Base-by-base conservation (phyloP, 2,888 invertebrate genomes). In the Danaus chrysippus region DNA sequence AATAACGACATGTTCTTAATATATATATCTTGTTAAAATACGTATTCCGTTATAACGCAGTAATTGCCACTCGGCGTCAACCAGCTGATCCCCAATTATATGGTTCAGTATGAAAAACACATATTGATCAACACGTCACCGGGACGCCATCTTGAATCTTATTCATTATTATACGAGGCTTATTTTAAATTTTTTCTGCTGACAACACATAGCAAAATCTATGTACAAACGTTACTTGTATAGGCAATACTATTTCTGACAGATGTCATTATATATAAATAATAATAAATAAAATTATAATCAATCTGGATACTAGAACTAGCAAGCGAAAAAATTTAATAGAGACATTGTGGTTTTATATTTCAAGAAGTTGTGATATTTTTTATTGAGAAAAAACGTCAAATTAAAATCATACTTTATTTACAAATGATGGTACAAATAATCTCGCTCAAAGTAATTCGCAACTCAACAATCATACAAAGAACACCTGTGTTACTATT, bases 401-500 rank as follows among this genome's bases (percentile, higher is more conserved):
- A 34, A 34, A 34, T 34, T 6, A 34, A 34, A 34, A 34, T 8
- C 23, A 34, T 43, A 43, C 43, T n/a, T n/a, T 43, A 11, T 5
- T 43, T 11, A 46, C 12, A 6, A 46, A 46, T 46, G 46, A 46
- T 13, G 9, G 1, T 46, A 46, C n/a, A 46, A n/a, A 46, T 46
- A 46, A 46, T 9, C 46, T 46, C 13, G 13, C 46, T 15, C 13
- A n/a, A 8, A 13, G n/a, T 13, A n/a, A 9, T 13, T 9, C n/a
- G 3, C 12, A 6, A 13, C n/a, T 46, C 46, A 46, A 46, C 46
- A 46, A 15, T 46, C 15, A 13, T 56, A 60, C 55, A 70, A 65
- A 71, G 70, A 74, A 73, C 87, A 87, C 86, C 87, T 87, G 87
- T 77, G 46, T 78, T n/a, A n/a, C 78, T 82, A 84, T 85, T 82